phyloP scores from a whole-genome alignment of 2,888 invertebrate genomes.

The Nysson spinosus region DNA sequence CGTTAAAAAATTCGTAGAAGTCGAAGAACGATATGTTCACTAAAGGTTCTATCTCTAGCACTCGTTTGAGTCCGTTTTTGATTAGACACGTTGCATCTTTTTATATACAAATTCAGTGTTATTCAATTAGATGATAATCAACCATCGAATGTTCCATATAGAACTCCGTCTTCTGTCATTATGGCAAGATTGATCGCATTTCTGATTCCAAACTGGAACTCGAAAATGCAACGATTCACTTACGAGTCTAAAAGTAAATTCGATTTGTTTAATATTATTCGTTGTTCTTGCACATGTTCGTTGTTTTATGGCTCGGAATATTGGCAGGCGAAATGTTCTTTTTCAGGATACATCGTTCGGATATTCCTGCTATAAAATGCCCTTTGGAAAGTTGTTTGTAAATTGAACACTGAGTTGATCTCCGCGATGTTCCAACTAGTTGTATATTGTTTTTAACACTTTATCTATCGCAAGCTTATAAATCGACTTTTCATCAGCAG shows the following conservation, averaged over 20 bases:
- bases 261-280: too few species aligned
- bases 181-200: constrained; percentile 38
- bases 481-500: too few species aligned
- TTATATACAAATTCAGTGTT: constrained; percentile 44
- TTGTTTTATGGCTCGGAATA: neutral
- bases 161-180: constrained; percentile 27
- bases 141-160: neutral
- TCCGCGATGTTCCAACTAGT: too few species aligned
- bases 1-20: too few species aligned
- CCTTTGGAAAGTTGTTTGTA: too few species aligned
- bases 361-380: too few species aligned
- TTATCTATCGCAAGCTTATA: too few species aligned
- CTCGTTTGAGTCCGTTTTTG: constrained; percentile 1
- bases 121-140: neutral
- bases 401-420: too few species aligned
- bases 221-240: constrained; percentile 13
- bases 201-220: neutral
- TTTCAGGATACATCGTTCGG: neutral
- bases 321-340: neutral
- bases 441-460: too few species aligned
- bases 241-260: constrained; percentile 15
- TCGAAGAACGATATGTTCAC: too few species aligned
- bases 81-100: constrained; percentile 11
- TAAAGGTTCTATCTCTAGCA: neutral
- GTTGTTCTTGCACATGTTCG: too few species aligned